phyloP scores from a whole-genome alignment of 2,797 vertebrate species.

The Thripadectes ignobilis region DNA sequence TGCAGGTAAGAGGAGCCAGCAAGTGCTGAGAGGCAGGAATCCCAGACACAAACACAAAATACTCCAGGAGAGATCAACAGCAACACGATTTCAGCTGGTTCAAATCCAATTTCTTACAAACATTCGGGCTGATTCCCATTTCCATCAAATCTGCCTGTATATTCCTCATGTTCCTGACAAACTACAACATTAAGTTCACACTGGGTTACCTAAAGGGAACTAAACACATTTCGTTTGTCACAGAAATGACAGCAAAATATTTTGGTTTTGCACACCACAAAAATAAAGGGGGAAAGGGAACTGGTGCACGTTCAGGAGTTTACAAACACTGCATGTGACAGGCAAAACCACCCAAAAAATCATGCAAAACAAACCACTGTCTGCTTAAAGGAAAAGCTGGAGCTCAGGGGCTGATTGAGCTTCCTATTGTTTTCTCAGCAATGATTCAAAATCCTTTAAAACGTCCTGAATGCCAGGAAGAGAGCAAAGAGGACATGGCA shows the following conservation, averaged over 20 bases:
- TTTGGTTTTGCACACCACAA: background rate
- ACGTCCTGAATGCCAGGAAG: background rate
- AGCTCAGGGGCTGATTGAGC: constrained; percentile 11
- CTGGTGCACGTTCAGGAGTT: background rate
- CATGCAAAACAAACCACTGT: background rate
- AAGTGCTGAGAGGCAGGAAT: background rate
- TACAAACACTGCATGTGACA: constrained; percentile 33
- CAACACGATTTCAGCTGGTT: constrained; percentile 19
- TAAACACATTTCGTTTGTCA: background rate
- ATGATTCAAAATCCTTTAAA: constrained; percentile 38
- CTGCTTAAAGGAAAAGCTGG: constrained; percentile 9
- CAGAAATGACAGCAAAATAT: constrained; percentile 18
- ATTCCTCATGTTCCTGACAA: background rate
- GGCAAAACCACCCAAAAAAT: constrained; percentile 4
- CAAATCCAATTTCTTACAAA: constrained; percentile 13
- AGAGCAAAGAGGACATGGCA: background rate
- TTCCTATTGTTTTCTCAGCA: constrained; percentile 33
- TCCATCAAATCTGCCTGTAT: background rate
- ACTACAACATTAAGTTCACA: background rate
- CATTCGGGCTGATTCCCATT: background rate
- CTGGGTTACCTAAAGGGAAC: background rate
- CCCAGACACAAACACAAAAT: background rate
- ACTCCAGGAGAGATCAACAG: background rate
- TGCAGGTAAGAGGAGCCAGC: background rate
- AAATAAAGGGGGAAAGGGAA: background rate